A percentile compares a stretch with the other conserved stretches of the same genome.
phyloP scores from a whole-genome alignment of 2,113 vertebrate species.

The Zeus faber region DNA sequence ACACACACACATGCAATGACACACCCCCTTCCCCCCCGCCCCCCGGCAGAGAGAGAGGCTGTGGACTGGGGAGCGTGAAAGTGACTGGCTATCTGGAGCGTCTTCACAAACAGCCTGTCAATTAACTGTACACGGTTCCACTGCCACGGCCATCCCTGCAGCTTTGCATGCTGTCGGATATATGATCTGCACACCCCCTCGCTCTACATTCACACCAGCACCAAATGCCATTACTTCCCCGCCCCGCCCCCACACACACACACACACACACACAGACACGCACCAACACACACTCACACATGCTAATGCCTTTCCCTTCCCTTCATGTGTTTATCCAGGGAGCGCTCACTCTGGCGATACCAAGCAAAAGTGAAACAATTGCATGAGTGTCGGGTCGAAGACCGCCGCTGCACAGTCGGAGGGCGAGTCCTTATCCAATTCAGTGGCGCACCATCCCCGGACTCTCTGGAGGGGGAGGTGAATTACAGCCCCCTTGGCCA shows the following conservation, averaged over 20 bases:
- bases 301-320: too few species aligned
- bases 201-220: not conserved
- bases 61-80: slow-evolving; percentile 70
- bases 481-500: slow-evolving; percentile 54
- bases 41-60: not conserved
- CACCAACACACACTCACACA: not conserved
- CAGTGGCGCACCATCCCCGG: slow-evolving; percentile 18
- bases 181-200: slow-evolving; percentile 37
- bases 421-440: slow-evolving; percentile 4
- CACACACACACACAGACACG: slow-evolving; percentile 23
- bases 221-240: slow-evolving; percentile 24
- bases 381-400: too few species aligned
- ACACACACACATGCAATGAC: not conserved
- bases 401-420: not conserved
- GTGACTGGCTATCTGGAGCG: slow-evolving; percentile 69
- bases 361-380: too few species aligned
- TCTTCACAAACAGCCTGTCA: slow-evolving; percentile 69
- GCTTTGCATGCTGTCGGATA: slow-evolving; percentile 56
- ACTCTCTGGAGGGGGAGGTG: slow-evolving; percentile 49
- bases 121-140: slow-evolving; percentile 69
- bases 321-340: too few species aligned
- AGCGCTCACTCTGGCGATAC: too few species aligned
- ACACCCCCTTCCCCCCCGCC: not conserved
- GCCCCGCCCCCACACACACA: slow-evolving; percentile 25
- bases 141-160: slow-evolving; percentile 59